A percentile compares a stretch with the other conserved stretches of the same genome.
These are phyloP conservation scores for Drosophila tristis DNA, from an alignment of 1,140 invertebrate genomes.

Conservation along the genomic window DNA sequence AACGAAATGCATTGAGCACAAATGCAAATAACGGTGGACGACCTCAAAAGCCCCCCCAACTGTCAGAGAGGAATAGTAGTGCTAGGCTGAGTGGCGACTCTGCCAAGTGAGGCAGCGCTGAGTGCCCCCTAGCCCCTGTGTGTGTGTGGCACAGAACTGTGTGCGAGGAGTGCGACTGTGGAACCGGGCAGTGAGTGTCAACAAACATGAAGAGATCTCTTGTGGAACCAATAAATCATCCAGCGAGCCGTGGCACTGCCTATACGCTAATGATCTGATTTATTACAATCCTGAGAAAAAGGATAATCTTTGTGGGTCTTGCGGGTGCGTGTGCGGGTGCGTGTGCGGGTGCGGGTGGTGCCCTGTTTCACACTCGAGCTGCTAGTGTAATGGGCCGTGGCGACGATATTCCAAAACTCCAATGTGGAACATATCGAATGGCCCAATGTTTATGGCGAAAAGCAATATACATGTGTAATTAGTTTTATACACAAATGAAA, in stretches of 20 bases:
- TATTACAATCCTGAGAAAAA: conserved; percentile 62
- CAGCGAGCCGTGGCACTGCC: conserved; percentile 43
- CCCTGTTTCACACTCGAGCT: conserved; percentile 74
- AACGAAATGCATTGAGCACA: conserved; percentile 71
- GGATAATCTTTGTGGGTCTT: conserved; percentile 31
- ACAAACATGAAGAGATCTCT: conserved; percentile 60
- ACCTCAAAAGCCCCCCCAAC: conserved; percentile 45
- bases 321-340: not conserved
- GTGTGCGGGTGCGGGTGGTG: conserved; percentile 38
- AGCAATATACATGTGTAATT: conserved; percentile 37
- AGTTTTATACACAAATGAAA: conserved; percentile 49
- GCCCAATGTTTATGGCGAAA: conserved; percentile 52
- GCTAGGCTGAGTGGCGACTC: no score
- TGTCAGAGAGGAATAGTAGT: conserved; percentile 23
- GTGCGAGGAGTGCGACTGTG: not conserved
- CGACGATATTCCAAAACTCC: conserved; percentile 25
- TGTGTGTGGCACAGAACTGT: conserved; percentile 23
- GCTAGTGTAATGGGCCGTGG: conserved; percentile 55
- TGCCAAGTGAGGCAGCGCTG: conserved; percentile 35
- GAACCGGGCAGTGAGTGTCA: conserved; percentile 38
- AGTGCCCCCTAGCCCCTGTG: conserved; percentile 13
- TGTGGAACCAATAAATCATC: conserved; percentile 59
- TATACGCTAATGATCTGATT: conserved; percentile 74
- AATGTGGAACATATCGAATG: conserved; percentile 49
- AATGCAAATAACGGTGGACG: conserved; percentile 69